Evolutionary conservation across 2,888 invertebrate genomes (phyloP), one percentile per base, ranked within the genome.

Genomic region (Limnephilus rhombicus): DNA sequence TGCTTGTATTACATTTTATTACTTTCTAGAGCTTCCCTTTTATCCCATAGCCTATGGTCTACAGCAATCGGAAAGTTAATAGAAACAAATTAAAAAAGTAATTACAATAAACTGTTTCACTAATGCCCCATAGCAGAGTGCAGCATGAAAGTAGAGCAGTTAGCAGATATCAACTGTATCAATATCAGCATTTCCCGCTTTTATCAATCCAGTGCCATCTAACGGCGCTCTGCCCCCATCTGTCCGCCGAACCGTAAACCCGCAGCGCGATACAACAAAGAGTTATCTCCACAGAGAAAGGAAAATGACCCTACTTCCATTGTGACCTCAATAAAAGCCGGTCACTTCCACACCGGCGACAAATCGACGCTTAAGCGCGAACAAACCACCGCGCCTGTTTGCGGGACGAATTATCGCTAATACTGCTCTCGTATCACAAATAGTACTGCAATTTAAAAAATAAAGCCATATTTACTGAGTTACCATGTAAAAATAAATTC

Each of bases 301-400:
- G 68, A 89, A 89, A 89, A 18, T 89, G 88, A 89, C 88, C 88
- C 49, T 53, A n/a, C 87, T 49, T n/a, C 31, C 49, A 53, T 31
- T 31, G 31, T 53, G 68, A 87, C 87, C 87, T 49, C 53, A 31
- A 87, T 87, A 87, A 15, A 34, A 53, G 31, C 15, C 34, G 49
- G 87, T 49, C 87, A 49, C 18, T 29, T 49, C 53, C 45, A 87
- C 49, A 13, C 53, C 29, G 31, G 29, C 24, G 86, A 86, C 88
- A 34, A 53, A 37, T n/a, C 88, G 85, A 34, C 18, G 24, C 41
- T 85, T 41, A 29, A n/a, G n/a, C 41, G 34, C 80, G 34, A 34
- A 29, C 68, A 15, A 34, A 29, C 68, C n/a, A 41, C 41, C 80
- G 24, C 88, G 29, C 15, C 13, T n/a, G n/a, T n/a, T n/a, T n/a